These are phyloP conservation scores for Phortica magna DNA, from an alignment of 2,888 invertebrate species.

Conservation along the genomic window DNA sequence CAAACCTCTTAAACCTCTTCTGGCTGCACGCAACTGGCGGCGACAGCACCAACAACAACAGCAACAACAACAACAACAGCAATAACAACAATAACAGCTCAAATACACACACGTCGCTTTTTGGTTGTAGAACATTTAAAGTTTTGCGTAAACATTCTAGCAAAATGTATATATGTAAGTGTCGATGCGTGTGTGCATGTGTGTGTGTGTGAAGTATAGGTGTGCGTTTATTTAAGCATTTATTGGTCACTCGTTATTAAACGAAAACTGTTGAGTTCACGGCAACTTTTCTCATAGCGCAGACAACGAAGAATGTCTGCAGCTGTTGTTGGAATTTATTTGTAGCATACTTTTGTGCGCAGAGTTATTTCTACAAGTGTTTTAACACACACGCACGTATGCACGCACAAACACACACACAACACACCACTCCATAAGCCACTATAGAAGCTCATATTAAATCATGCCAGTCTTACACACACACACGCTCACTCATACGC, in stretches of 20 bases:
- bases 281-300: constrained; percentile 28
- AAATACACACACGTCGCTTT: constrained; percentile 12
- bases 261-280: constrained; percentile 36
- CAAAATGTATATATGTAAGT: constrained; percentile 19
- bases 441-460: constrained; percentile 25
- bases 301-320: constrained; percentile 14
- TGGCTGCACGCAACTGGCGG: constrained; percentile 26
- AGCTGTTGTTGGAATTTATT: constrained; percentile 24
- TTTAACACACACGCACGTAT: constrained; percentile 66
- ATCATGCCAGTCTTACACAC: neutral
- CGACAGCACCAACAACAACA: neutral
- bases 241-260: constrained; percentile 54
- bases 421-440: neutral
- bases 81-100: constrained; percentile 11
- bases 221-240: constrained; percentile 49
- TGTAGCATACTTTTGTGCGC: constrained; percentile 50
- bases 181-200: constrained; percentile 22
- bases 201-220: constrained; percentile 25
- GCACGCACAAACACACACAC: constrained; percentile 66
- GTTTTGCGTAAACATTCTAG: constrained; percentile 37
- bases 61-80: constrained; percentile 19
- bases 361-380: constrained; percentile 58
- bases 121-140: constrained; percentile 17
- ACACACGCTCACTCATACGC: neutral
- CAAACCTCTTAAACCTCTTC: constrained; percentile 30